A percentile compares a stretch with the other conserved stretches of the same genome.
phyloP scores from a whole-genome alignment of 1,140 invertebrate species.

The Zaprionus ghesquierei region DNA sequence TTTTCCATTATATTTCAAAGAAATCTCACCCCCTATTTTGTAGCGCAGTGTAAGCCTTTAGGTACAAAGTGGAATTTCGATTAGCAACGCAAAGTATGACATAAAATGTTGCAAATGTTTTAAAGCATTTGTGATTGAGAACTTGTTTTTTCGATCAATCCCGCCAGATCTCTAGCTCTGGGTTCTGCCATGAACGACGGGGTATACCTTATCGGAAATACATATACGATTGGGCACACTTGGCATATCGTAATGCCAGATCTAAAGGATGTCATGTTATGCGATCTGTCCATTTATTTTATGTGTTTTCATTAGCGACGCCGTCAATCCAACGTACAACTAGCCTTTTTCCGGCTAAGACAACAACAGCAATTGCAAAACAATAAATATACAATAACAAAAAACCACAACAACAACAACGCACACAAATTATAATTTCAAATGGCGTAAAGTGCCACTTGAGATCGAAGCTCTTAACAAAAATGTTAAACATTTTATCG shows the following conservation, averaged over 20 bases:
- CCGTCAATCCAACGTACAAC: slow-evolving; percentile 3
- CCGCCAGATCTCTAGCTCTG: background rate
- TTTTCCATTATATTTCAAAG: background rate
- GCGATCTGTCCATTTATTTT: slow-evolving; percentile 58
- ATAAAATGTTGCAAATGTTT: slow-evolving; percentile 53
- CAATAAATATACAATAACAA: slow-evolving; percentile 36
- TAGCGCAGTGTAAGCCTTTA: slow-evolving; percentile 51
- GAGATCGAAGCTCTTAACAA: slow-evolving; percentile 68
- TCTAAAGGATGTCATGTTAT: slow-evolving; percentile 71
- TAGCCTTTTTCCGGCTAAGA: background rate
- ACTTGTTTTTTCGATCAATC: slow-evolving; percentile 55
- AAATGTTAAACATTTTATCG: slow-evolving; percentile 78
- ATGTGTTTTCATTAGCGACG: slow-evolving; percentile 72
- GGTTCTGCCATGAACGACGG: background rate
- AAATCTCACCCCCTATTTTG: background rate
- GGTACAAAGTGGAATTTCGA: slow-evolving; percentile 40
- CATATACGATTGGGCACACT: slow-evolving; percentile 28
- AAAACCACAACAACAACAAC: slow-evolving; percentile 50
- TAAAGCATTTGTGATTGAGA: slow-evolving; percentile 60
- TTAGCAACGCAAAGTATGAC: slow-evolving; percentile 52
- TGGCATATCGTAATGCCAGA: slow-evolving; percentile 52
- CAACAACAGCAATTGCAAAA: slow-evolving; percentile 32
- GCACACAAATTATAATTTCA: slow-evolving; percentile 77
- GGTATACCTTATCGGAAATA: slow-evolving; percentile 47
- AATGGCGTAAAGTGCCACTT: slow-evolving; percentile 75